Base-by-base conservation (phyloP, 2,888 invertebrate genomes). In the Ornithoptera priamus region DNA sequence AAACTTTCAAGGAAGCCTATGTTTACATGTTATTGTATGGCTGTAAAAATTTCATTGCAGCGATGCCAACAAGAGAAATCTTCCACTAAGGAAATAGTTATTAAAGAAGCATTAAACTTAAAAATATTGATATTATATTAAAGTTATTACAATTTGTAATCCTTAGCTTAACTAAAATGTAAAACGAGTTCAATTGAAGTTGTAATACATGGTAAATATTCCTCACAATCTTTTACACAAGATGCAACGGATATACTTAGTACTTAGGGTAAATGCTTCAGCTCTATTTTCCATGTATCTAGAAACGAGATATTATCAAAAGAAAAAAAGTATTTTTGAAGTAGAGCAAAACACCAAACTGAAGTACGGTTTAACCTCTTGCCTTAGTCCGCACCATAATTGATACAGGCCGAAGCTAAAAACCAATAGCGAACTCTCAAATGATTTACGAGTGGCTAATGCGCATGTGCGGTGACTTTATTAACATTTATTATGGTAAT, bases 401-500 rank as follows among this genome's bases (percentile, higher is more conserved):
- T 89, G 88, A 87, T 87, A 85, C 85, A 83, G 85, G 81, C 82
- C 83, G 81, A 80, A 76, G 81, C 84, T 88, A 84, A 89, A 88
- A 89, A 90, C 90, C 90, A 89, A 90, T 88, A 89, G 86, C 85
- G 76, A 82, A 79, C 81, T 78, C 78, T 76, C 75, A 76, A 72
- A 83, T 88, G 89, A 90, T 90, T 90, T 90, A 90, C 82, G 79
- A 78, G 78, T 78, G 82, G 81, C 85, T 89, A 90, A 90, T 89
- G 87, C 79, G 87, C 85, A 87, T 87, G 87, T 85, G 82, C 86
- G 77, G 80, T 74, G 89, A 87, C 86, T 90, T 87, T 87, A 90
- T 89, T 90, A 88, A 85, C 90, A 91, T 91, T 89, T 90, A 91
- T 91, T 90, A 91, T 91, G 89, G 77, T 88, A 90, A 91, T 90